Evolutionary conservation across 2,113 vertebrate genomes (phyloP), one percentile per base, ranked within the genome.

Genomic region (Prunella fulvescens): DNA sequence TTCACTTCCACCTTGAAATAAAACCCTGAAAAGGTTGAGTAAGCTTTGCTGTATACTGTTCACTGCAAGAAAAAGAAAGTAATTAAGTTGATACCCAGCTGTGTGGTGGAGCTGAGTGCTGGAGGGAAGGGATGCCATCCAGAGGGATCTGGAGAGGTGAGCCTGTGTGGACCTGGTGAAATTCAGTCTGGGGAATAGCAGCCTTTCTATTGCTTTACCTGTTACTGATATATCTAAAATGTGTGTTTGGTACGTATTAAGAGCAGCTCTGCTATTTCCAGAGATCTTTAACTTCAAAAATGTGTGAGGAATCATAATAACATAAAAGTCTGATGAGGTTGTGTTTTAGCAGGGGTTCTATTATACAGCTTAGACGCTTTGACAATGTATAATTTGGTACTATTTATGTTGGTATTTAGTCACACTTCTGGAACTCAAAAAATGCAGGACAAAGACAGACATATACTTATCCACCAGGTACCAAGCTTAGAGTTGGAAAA

Each of bases 361-460:
- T 93, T 94, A 48, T 64, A 60, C 64, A 64, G 40, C 47, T 77
- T 90, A 71, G 79, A 80, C 0, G 0, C 60, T 90, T 47, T 95
- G 88, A 83, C 92, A 95, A 1, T 88, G 80, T 96, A 48, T 95
- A 88, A 96, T 95, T 97, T 93, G 67, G 44, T 90, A 64, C 92
- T 96, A 81, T 93, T 96, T 92, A 66, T 90, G 88, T 83, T 95
- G 72, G 85, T 86, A 40, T 97, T 96, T 84, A 94, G 76, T 96
- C 88, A 88, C 76, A 86, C 44, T 93, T 93, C 29, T 83, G 67
- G 71, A 86, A 78, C 44, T 92, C 61, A 74, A 76, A 92, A 94
- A 96, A 73, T 82, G 73, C 62, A 77, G n/a, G 61, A 82, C 66
- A 92, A 67, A 91, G 84, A 65, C 76, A 94, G 88, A 69, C 58